A percentile compares a stretch with the other conserved stretches of the same genome.
Conservation (phyloP, 2,888 invertebrate genomes). For the Plebejus argus region DNA sequence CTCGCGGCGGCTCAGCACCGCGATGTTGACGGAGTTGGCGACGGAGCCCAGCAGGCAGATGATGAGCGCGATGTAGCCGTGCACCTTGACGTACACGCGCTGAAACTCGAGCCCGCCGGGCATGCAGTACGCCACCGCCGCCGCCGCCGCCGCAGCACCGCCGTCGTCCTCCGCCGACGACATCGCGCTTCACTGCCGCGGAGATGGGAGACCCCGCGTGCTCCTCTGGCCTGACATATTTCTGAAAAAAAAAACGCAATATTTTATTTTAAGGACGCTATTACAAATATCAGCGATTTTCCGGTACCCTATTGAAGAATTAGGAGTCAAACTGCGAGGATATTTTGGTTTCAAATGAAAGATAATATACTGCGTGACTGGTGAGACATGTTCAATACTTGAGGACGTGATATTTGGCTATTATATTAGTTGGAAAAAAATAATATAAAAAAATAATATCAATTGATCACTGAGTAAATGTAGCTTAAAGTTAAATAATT, state of each 20-base stretch:
- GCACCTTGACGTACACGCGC: conserved; percentile 84
- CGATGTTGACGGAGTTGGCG: conserved; percentile 94
- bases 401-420: too few relatives aligned
- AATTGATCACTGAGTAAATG: too few relatives aligned
- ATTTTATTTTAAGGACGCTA: too few relatives aligned
- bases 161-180: conserved; percentile 44
- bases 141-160: conserved; percentile 48
- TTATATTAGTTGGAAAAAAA: too few relatives aligned
- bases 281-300: too few relatives aligned
- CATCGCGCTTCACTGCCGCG: conserved; percentile 34
- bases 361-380: too few relatives aligned
- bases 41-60: conserved; percentile 95
- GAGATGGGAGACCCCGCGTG: not conserved
- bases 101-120: conserved; percentile 81
- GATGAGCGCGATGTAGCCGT: conserved; percentile 91
- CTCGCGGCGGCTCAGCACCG: conserved; percentile 92
- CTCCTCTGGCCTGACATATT: conserved; percentile 28
- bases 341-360: too few relatives aligned
- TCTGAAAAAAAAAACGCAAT: conserved; percentile 31
- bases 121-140: conserved; percentile 71
- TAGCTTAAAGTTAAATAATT: too few relatives aligned
- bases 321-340: too few relatives aligned
- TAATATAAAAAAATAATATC: too few relatives aligned
- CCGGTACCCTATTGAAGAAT: too few relatives aligned
- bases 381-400: too few relatives aligned